These are phyloP conservation scores for Nomada ferruginata DNA, from an alignment of 2,888 invertebrate genomes.

Conservation along the genomic window DNA sequence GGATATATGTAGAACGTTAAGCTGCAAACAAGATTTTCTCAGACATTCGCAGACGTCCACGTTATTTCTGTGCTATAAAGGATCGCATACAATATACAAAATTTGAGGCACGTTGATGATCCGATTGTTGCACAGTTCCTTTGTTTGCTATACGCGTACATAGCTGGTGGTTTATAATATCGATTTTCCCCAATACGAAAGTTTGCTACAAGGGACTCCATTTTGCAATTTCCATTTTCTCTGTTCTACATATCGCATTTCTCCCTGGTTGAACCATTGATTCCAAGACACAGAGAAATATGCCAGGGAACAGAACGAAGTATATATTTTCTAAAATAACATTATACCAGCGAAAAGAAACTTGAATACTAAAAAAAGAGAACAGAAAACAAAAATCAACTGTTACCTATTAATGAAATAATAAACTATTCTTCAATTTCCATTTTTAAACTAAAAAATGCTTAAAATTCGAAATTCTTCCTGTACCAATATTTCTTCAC, in stretches of 20 bases:
- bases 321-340: background rate
- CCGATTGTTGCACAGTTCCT: conserved; percentile 2
- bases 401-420: no score
- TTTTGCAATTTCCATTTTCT: background rate
- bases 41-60: background rate
- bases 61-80: background rate
- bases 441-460: no score
- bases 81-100: background rate
- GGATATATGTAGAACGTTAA: background rate
- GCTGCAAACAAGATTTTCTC: background rate
- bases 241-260: background rate
- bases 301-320: background rate
- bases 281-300: background rate
- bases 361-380: no score
- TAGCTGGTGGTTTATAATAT: conserved; percentile 1
- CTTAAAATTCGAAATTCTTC: no score
- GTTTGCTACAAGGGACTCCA: background rate
- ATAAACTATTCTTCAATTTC: no score
- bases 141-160: conserved; percentile 6
- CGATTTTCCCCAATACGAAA: conserved; percentile 7
- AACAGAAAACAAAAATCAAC: no score
- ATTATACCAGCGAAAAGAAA: no score
- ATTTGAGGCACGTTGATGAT: conserved; percentile 2
- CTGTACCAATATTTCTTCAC: no score
- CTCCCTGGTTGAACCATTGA: background rate